A percentile compares a stretch with the other conserved stretches of the same genome.
Conservation (phyloP, 2,888 invertebrate genomes). For the Agrochola macilenta region DNA sequence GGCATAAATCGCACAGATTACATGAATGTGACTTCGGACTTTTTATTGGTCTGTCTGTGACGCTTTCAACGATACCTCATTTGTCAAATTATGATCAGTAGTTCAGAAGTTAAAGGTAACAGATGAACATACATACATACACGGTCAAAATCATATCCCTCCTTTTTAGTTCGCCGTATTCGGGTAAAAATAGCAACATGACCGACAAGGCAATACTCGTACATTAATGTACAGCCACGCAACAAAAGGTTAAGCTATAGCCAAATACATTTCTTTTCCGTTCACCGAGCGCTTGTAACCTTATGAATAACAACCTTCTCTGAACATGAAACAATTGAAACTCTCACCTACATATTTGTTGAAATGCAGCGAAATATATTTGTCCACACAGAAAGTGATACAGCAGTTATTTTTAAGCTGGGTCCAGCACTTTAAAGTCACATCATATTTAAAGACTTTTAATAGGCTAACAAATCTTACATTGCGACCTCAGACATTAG, state of each 20-base stretch:
- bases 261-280: background rate
- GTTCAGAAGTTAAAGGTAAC: no score
- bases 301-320: background rate
- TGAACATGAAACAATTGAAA: conserved; percentile 7
- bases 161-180: no score
- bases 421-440: background rate
- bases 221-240: background rate
- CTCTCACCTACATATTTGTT: background rate
- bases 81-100: no score
- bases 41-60: no score
- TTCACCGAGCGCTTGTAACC: background rate
- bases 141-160: no score
- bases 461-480: conserved; percentile 1
- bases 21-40: no score
- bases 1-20: no score
- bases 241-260: background rate
- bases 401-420: background rate
- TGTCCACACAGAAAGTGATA: background rate
- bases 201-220: no score
- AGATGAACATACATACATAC: no score
- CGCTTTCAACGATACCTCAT: no score
- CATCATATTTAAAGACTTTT: background rate
- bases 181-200: background rate
- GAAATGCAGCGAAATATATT: background rate
- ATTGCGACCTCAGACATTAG: background rate